Evolutionary conservation across 2,797 vertebrate genomes (phyloP).

Genomic region (Coendou prehensilis): DNA sequence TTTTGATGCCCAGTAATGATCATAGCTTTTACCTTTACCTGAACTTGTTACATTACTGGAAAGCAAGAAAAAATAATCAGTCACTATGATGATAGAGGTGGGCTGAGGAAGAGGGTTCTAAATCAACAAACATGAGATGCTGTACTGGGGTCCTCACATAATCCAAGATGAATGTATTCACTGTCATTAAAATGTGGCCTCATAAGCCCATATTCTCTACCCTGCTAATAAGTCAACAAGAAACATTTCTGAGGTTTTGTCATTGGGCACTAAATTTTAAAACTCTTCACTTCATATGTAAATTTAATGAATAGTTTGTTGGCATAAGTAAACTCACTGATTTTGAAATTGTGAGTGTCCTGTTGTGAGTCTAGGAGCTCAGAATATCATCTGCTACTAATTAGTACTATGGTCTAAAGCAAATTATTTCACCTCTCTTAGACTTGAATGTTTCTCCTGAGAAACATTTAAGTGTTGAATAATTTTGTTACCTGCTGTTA

Average conservation of each 20-base stretch:
- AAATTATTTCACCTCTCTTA: slow-evolving; percentile 30
- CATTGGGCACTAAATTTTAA: background rate
- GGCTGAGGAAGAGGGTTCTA: background rate
- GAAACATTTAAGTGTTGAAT: slow-evolving; percentile 64
- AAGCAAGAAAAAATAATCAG: slow-evolving; percentile 26
- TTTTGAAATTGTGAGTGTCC: slow-evolving; percentile 42
- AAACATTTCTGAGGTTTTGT: background rate
- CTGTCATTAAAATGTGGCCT: background rate
- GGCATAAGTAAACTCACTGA: background rate
- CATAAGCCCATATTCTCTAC: background rate
- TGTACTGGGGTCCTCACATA: background rate
- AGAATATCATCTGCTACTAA: background rate
- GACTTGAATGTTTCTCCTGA: slow-evolving; percentile 57
- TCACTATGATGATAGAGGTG: background rate
- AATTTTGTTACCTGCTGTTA: slow-evolving; percentile 65
- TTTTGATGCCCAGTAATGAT: background rate
- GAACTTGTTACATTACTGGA: background rate
- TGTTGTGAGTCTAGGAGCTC: background rate
- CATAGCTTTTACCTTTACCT: background rate
- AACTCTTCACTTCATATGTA: background rate
- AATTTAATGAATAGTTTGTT: slow-evolving; percentile 40
- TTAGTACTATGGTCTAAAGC: slow-evolving; percentile 45
- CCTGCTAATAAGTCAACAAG: background rate
- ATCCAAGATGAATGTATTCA: background rate
- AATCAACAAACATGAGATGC: background rate